A percentile compares a stretch with the other conserved stretches of the same genome.
Evolutionary conservation across 2,888 invertebrate genomes (phyloP).

Genomic region (Drosophila bunnanda): DNA sequence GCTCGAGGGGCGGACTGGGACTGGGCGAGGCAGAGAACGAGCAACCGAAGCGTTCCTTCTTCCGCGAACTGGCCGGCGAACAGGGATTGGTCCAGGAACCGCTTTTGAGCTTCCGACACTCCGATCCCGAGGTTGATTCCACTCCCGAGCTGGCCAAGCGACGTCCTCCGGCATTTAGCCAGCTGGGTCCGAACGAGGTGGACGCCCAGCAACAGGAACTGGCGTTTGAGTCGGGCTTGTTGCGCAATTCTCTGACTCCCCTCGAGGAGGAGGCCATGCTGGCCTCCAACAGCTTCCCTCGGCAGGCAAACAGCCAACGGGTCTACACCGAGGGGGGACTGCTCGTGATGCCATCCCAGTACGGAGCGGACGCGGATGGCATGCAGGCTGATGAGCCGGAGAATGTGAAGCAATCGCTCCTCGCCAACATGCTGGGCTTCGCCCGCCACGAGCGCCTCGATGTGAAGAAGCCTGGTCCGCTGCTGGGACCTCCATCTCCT

Average conservation of each 20-base stretch:
- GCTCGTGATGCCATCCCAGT: conserved; percentile 85
- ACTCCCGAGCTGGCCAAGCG: conserved; percentile 55
- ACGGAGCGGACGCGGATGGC: conserved; percentile 72
- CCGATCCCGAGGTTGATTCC: conserved; percentile 23
- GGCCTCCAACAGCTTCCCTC: conserved; percentile 80
- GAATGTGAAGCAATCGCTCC: conserved; percentile 65
- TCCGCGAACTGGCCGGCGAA: conserved; percentile 78
- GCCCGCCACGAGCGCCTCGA: conserved; percentile 95
- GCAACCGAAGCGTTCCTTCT: conserved; percentile 68
- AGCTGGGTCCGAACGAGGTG: conserved; percentile 24
- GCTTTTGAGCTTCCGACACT: conserved; percentile 38
- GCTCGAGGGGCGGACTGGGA: conserved; percentile 14
- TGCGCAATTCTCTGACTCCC: conserved; percentile 75
- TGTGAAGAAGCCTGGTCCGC: conserved; percentile 97
- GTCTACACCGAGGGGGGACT: conserved; percentile 88
- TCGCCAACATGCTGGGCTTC: conserved; percentile 90
- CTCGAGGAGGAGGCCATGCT: conserved; percentile 82
- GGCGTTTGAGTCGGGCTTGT: conserved; percentile 68
- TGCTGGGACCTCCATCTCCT: conserved; percentile 85
- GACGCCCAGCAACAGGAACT: conserved; percentile 55
- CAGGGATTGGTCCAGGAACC: conserved; percentile 64
- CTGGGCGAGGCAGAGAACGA: conserved; percentile 9
- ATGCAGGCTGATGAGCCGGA: conserved; percentile 57
- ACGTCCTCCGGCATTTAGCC: conserved; percentile 41
- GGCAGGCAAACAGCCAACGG: conserved; percentile 64